These are phyloP conservation scores for Athetis lepigone DNA, from an alignment of 2,888 invertebrate genomes.

Conservation along the genomic window DNA sequence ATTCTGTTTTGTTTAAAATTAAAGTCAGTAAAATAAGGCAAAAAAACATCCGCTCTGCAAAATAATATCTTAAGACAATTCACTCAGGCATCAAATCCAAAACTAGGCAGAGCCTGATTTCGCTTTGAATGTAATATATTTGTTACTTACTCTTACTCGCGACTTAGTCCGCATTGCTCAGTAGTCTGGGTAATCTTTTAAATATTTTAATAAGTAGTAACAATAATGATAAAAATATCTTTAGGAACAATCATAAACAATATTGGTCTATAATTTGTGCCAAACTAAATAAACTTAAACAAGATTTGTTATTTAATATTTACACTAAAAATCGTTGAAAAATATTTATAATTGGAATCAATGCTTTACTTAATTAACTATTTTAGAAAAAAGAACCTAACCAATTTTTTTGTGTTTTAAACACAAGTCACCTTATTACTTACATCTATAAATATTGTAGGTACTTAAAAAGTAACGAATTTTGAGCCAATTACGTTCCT, in stretches of 20 bases:
- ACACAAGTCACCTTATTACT: conserved; percentile 52
- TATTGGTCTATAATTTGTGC: neutral
- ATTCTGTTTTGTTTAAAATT: too few species aligned
- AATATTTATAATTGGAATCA: conserved; percentile 45
- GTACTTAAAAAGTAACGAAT: conserved; percentile 36
- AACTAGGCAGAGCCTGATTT: too few species aligned
- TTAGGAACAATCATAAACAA: conserved; percentile 5
- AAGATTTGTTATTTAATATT: neutral
- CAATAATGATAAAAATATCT: conserved; percentile 6
- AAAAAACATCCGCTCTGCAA: too few species aligned
- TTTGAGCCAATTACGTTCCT: conserved; percentile 76
- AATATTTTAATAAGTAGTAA: neutral
- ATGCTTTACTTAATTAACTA: conserved; percentile 16
- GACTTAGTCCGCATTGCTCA: neutral
- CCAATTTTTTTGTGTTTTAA: conserved; percentile 61
- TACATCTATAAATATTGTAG: conserved; percentile 7
- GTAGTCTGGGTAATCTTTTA: neutral
- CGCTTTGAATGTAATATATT: too few species aligned
- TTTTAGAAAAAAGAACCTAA: conserved; percentile 16
- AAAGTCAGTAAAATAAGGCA: too few species aligned
- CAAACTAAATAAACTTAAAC: neutral
- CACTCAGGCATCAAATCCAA: too few species aligned
- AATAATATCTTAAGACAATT: too few species aligned
- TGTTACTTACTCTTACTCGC: neutral
- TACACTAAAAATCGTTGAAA: too few species aligned